Evolutionary conservation across 1,140 invertebrate species (phyloP), one percentile per base, ranked within the genome.

Genomic region (Myzus persicae): DNA sequence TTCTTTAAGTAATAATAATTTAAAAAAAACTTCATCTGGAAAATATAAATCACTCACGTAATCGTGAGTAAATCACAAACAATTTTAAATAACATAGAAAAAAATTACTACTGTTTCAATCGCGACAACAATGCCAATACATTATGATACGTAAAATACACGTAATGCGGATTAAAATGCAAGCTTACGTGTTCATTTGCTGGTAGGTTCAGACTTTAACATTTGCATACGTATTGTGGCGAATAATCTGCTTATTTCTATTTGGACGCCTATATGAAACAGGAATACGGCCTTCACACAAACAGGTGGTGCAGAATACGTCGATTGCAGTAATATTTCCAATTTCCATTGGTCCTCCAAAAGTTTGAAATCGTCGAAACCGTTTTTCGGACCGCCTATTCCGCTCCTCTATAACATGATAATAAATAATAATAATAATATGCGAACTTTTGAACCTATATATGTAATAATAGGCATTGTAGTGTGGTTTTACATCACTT

Each of bases 261-360:
- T 31, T 94, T 95, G 94, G 46, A 59, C 88, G 44, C 88, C n/a
- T 46, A 87, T 31, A 84, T 38, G 36, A 59, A 22, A 38, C 40
- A 44, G 42, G 14, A 87, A 87, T 36, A 42, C n/a, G 5, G 87
- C 87, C 46, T 89, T 48, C 14, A 26, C 8, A 51, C 46, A 51
- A 51, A 89, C 87, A 51, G 46, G 40, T 51, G 87, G 46, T 26
- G 44, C 31, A 42, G 82, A 40, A 26, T 84, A 84, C 82, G 59
- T 76, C 59, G 14, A 76, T 84, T 9, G 36, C 44, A 22, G 48
- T 22, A 31, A 87, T 85, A 82, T 84, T 84, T 40, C 38, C 76
- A 82, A 82, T 84, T 84, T 40, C 38, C 76, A 82, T 84, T 84
- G 84, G 42, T 44, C 42, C 84, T n/a, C 14, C 14, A 5, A 87